Evolutionary conservation across 2,113 vertebrate genomes (phyloP).

Genomic region (Aplodontia rufa): DNA sequence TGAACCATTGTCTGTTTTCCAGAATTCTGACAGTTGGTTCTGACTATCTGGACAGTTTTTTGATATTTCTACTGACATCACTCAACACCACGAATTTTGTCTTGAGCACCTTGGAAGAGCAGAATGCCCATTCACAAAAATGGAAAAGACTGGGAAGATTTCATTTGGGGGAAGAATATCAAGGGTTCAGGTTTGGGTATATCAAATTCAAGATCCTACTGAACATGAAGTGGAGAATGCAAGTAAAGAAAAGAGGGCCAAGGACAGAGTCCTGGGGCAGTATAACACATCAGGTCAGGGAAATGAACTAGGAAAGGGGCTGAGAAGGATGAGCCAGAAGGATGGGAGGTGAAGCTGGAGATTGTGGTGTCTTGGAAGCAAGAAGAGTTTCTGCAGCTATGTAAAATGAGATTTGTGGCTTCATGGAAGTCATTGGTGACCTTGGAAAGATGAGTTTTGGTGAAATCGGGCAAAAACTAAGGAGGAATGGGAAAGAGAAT

Average conservation of each 20-base stretch:
- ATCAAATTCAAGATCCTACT: neutral
- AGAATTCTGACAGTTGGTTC: constrained; percentile 11
- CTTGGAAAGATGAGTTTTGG: neutral
- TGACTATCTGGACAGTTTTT: constrained; percentile 17
- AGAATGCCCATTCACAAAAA: neutral
- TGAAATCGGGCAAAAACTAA: neutral
- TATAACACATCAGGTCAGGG: neutral
- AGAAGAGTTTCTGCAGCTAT: neutral
- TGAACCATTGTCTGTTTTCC: constrained; percentile 39
- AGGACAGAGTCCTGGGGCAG: neutral
- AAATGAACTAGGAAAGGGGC: neutral
- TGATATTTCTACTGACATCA: neutral
- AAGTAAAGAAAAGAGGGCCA: neutral
- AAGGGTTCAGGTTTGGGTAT: neutral
- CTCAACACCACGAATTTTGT: constrained; percentile 22
- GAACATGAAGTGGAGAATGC: neutral
- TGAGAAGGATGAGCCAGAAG: neutral
- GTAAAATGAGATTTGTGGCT: neutral
- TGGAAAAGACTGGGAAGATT: neutral
- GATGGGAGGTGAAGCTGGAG: neutral
- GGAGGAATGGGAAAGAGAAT: neutral
- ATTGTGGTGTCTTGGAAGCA: neutral
- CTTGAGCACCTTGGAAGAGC: neutral
- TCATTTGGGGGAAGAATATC: neutral
- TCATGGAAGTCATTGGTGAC: neutral